Percentiles rank a stretch among this genome's conserved stretches.
Evolutionary conservation across 30 jellyfish, hydroid and myxozoan species (phyloP).

Genomic region (Aurelia aurita complex sp. Pacific): DNA sequence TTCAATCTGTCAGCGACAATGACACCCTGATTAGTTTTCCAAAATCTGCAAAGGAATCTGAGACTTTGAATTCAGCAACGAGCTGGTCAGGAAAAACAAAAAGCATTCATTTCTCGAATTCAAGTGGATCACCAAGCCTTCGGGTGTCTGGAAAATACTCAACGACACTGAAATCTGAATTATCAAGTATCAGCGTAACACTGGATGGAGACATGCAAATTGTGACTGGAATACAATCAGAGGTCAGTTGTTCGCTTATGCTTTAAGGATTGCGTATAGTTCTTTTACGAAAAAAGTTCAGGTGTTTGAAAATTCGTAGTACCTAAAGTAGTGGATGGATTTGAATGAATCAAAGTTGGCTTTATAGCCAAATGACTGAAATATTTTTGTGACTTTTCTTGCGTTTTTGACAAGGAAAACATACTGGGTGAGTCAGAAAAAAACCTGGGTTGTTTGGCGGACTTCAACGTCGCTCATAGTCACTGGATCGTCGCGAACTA

Average conservation of each 20-base stretch:
- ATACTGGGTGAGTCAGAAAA: too few species aligned
- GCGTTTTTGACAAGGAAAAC: too few species aligned
- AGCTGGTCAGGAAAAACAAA: slow-evolving; percentile 48
- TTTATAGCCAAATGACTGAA: too few species aligned
- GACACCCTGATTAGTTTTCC: slow-evolving; percentile 45
- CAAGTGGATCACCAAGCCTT: background rate
- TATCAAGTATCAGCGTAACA: background rate
- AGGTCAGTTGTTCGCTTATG: background rate
- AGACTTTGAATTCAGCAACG: slow-evolving; percentile 2
- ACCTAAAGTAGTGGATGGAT: too few species aligned
- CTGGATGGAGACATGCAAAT: slow-evolving; percentile 22
- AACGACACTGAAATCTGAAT: slow-evolving; percentile 1
- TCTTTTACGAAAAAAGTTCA: too few species aligned
- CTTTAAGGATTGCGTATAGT: background rate
- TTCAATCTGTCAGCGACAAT: slow-evolving; percentile 20
- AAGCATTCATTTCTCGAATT: slow-evolving; percentile 11
- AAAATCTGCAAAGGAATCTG: slow-evolving; percentile 8
- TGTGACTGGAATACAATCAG: background rate
- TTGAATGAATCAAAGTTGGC: too few species aligned
- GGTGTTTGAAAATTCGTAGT: too few species aligned
- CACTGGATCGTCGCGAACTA: too few species aligned
- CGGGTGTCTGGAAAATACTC: slow-evolving; percentile 35
- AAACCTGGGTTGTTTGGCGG: too few species aligned
- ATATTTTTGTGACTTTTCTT: too few species aligned
- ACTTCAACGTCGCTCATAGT: too few species aligned